phyloP scores from a whole-genome alignment of 2,888 invertebrate genomes.

The Prosopocoilus inquinatus region DNA sequence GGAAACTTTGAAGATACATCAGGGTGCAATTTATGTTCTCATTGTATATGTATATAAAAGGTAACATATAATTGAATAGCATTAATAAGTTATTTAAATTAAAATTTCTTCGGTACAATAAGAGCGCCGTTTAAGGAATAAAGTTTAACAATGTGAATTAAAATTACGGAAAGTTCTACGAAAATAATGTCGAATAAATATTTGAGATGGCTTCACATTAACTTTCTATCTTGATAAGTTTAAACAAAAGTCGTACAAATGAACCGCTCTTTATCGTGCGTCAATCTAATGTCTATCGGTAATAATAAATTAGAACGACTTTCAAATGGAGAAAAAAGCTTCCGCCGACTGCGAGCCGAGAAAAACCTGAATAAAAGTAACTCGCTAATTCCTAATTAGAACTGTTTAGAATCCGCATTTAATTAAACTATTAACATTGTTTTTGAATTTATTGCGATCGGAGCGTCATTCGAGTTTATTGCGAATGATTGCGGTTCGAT shows the following conservation, averaged over 20 bases:
- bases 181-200: too few relatives aligned
- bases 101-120: too few relatives aligned
- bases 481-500: too few relatives aligned
- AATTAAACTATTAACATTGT: neutral
- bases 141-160: too few relatives aligned
- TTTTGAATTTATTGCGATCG: neutral
- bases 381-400: slow-evolving; percentile 3
- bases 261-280: neutral
- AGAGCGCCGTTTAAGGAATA: too few relatives aligned
- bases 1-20: too few relatives aligned
- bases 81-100: too few relatives aligned
- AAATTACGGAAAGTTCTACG: too few relatives aligned
- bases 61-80: too few relatives aligned
- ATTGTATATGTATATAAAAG: too few relatives aligned
- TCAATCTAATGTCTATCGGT: neutral
- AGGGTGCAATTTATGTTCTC: too few relatives aligned
- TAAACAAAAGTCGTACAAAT: neutral
- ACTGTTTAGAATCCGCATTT: neutral
- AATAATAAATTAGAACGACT: slow-evolving; percentile 4
- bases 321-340: neutral
- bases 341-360: neutral
- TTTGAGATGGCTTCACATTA: neutral
- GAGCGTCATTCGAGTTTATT: too few relatives aligned
- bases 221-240: neutral
- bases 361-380: neutral